Percentiles rank a stretch among this genome's conserved stretches.
These are phyloP conservation scores for Dicrostonyx torquatus DNA, from an alignment of 2,797 vertebrate genomes.

Conservation along the genomic window DNA sequence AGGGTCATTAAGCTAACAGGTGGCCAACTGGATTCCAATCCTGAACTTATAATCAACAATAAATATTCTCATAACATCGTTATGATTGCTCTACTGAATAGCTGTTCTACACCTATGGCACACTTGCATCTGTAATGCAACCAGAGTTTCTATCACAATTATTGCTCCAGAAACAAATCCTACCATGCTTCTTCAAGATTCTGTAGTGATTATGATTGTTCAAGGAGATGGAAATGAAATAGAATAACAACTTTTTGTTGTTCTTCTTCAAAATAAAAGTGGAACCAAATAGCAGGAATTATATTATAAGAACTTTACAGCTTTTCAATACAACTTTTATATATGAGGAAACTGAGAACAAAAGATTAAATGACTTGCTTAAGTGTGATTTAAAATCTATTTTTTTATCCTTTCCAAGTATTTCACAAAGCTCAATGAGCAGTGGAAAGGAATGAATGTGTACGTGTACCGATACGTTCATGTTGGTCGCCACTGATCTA, in stretches of 20 bases:
- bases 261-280: neutral
- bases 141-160: neutral
- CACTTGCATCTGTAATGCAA: neutral
- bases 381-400: neutral
- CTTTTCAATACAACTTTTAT: neutral
- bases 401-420: constrained; percentile 5
- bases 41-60: neutral
- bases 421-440: neutral
- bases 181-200: neutral
- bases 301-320: neutral
- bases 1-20: neutral
- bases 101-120: neutral
- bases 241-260: neutral
- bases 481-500: neutral
- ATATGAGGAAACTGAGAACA: neutral
- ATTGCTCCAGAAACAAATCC: neutral
- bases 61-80: neutral
- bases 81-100: neutral
- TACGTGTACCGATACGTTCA: neutral
- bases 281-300: neutral
- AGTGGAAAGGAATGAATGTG: neutral
- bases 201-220: neutral
- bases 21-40: neutral
- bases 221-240: neutral
- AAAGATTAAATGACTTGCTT: constrained; percentile 13